A percentile compares a stretch with the other conserved stretches of the same genome.
Evolutionary conservation across 1,140 invertebrate genomes (phyloP).

Genomic region (Drosophila nigromelanica): DNA sequence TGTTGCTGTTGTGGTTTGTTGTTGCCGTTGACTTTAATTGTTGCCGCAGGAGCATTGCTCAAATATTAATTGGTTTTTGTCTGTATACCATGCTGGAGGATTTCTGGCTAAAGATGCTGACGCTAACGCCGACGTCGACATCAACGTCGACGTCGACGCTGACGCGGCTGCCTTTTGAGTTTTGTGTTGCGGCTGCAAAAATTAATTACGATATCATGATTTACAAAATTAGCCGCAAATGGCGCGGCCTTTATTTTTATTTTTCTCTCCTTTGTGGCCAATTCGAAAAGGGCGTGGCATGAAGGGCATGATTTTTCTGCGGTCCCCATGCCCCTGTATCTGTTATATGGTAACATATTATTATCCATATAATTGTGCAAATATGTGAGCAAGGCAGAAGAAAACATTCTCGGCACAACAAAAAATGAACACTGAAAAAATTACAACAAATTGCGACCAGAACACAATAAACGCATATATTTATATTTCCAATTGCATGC

Average conservation of each 20-base stretch:
- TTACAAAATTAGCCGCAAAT: constrained; percentile 82
- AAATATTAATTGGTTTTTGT: constrained; percentile 81
- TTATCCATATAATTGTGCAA: no score
- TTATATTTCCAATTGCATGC: no score
- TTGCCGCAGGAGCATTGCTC: constrained; percentile 81
- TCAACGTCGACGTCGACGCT: constrained; percentile 17
- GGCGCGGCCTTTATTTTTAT: constrained; percentile 56
- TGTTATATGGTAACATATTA: no score
- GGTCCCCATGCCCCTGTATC: no score
- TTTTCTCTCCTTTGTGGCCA: constrained; percentile 7
- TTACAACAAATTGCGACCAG: no score
- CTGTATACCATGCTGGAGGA: constrained; percentile 56
- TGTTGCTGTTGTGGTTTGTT: constrained; percentile 39
- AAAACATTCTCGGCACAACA: no score
- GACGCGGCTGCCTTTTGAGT: constrained; percentile 33
- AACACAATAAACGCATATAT: no score
- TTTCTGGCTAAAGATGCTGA: constrained; percentile 67
- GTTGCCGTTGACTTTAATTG: constrained; percentile 78
- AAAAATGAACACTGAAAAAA: no score
- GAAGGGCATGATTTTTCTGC: no score
- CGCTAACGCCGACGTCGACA: constrained; percentile 4
- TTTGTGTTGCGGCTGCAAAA: constrained; percentile 69
- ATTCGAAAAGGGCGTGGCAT: constrained; percentile 21
- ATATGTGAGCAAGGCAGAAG: no score
- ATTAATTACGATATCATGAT: constrained; percentile 82